Evolutionary conservation across 1,140 invertebrate species (phyloP), one percentile per base, ranked within the genome.

Genomic region (Coelopa frigida): DNA sequence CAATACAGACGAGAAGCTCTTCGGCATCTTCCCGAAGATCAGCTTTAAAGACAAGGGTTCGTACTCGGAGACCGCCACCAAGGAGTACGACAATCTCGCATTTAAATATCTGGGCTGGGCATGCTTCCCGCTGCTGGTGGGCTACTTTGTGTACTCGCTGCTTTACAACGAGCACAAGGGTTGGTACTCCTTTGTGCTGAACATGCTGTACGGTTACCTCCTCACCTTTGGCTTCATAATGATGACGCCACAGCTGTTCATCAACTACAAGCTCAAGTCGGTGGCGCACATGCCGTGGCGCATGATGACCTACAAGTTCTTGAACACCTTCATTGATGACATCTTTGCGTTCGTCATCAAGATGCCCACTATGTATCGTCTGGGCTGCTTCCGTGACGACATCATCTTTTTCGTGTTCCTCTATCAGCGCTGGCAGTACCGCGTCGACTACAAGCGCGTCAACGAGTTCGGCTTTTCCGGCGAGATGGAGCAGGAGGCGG

Each of bases 301-400:
- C 44, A 99, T 98, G 95, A 83, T 99, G 79, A 95, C 94, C 11
- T 99, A 99, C 65, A 99, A 99, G 78, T 98, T 96, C 68, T 79
- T 99, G n/a, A 99, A 99, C 70, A 99, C 96, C 3, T 99, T 99
- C 66, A 98, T 99, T 61, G 96, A 99, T 75, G 96, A 99, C 72
- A 94, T 99, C 54, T 99, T 99, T 78, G 96, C 96, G 46, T 99
- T 99, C 79, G 92, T 99, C 45, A 98, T 99, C 51, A 96, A 96
- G 74, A 99, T 98, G 95, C 96, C 96, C 27, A 98, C 90, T 1
- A 85, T 99, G 78, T 98, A 98, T 66, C 76, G 87, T 49, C 66
- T 91, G 49, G 94, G 95, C 12, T 98, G 95, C 73, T 94, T 99
- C 72, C 81, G 95, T 69, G 94, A 98, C 77, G 90, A 99, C 75